phyloP scores from a whole-genome alignment of 2,797 vertebrate species.

The Sitta carolinensis region DNA sequence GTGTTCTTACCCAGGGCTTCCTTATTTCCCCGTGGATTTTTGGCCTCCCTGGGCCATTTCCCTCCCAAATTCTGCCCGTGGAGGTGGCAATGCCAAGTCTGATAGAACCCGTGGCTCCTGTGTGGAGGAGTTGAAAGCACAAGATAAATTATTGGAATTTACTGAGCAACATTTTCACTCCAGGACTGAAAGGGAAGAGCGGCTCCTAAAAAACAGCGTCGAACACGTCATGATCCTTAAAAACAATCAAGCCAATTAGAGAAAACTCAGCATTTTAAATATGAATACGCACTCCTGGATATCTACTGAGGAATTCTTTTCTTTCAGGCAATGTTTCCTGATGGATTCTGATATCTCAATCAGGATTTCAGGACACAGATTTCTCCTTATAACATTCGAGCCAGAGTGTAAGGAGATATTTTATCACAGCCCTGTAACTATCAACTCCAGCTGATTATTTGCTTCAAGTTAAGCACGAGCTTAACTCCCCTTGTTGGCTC shows the following conservation, averaged over 20 bases:
- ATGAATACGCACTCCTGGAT: neutral
- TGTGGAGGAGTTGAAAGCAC: neutral
- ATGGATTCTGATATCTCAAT: neutral
- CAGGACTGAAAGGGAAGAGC: neutral
- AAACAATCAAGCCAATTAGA: neutral
- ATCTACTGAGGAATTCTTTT: neutral
- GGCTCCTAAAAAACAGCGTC: neutral
- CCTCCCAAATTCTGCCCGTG: neutral
- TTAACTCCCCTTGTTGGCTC: neutral
- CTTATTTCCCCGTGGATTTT: neutral
- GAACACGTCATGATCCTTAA: neutral
- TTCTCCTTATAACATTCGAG: neutral
- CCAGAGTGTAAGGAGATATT: neutral
- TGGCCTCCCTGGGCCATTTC: neutral
- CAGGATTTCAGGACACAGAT: neutral
- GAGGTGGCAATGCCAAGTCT: neutral
- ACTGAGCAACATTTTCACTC: neutral
- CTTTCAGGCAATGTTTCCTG: neutral
- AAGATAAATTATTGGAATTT: neutral
- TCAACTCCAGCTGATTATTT: constrained; percentile 7
- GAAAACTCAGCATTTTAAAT: neutral
- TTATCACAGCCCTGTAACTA: neutral
- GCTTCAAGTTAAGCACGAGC: constrained; percentile 1
- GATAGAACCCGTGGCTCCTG: neutral
- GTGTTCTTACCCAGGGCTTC: neutral